phyloP scores from a whole-genome alignment of 2,113 vertebrate species.

The Rattus rattus region DNA sequence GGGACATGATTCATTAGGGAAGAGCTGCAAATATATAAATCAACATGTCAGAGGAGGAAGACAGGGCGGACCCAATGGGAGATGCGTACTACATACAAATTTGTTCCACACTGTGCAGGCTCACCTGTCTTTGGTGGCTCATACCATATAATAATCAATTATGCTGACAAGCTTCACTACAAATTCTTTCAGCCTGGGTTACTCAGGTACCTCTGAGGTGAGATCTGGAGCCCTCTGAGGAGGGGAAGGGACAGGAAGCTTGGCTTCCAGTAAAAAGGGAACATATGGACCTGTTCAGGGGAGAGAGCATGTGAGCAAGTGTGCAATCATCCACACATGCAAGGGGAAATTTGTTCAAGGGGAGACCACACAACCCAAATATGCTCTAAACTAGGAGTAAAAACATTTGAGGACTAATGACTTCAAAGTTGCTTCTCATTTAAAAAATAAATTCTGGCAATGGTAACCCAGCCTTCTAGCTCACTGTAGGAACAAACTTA shows the following conservation, averaged over 20 bases:
- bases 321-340: rapidly evolving
- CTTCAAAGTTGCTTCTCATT: constrained; percentile 41
- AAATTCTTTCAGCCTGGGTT: constrained; percentile 72
- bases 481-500: constrained; percentile 16
- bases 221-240: constrained; percentile 2
- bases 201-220: constrained; percentile 17
- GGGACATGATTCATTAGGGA: constrained; percentile 74
- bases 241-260: constrained; percentile 32
- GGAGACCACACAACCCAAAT: background rate
- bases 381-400: background rate
- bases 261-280: constrained; percentile 58
- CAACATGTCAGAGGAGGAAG: constrained; percentile 78
- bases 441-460: background rate
- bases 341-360: constrained; percentile 45
- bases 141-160: constrained; percentile 87
- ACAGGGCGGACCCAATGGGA: constrained; percentile 46
- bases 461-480: background rate
- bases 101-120: constrained; percentile 72
- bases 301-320: background rate
- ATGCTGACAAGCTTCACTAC: constrained; percentile 84
- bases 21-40: constrained; percentile 81
- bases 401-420: background rate
- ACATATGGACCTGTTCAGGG: constrained; percentile 66
- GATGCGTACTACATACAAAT: constrained; percentile 11
- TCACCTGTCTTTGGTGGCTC: constrained; percentile 79